Conservation (phyloP, 2,797 vertebrate species). For the Leptodactylus fallax region DNA sequence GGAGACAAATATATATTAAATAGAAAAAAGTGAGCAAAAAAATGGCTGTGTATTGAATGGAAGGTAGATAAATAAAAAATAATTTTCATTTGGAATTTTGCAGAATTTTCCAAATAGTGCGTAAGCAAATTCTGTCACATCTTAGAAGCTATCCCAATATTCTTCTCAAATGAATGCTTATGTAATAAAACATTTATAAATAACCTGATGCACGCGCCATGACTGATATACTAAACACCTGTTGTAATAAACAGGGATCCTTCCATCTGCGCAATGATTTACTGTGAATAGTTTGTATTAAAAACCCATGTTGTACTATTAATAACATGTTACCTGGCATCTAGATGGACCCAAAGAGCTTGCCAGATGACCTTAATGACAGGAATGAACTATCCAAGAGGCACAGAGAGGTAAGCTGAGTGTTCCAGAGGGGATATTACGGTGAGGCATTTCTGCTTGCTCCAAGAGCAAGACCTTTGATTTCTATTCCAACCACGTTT, state of each 20-base stretch:
- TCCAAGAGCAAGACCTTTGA: constrained; percentile 26
- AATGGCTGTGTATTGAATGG: too few species aligned
- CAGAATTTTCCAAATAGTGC: background rate
- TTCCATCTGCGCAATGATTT: constrained; percentile 26
- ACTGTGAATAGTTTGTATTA: constrained; percentile 42
- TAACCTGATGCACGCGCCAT: background rate
- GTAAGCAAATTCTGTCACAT: background rate
- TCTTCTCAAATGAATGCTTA: background rate
- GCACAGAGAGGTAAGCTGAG: constrained; percentile 55
- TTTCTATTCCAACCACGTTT: constrained; percentile 6
- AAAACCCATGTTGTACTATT: constrained; percentile 45
- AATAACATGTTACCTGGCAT: constrained; percentile 60
- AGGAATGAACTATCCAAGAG: constrained; percentile 40
- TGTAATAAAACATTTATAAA: constrained; percentile 8
- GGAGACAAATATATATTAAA: too few species aligned
- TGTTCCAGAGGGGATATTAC: constrained; percentile 33
- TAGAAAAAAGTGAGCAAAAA: too few species aligned
- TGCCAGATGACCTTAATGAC: constrained; percentile 56
- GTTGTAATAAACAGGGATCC: constrained; percentile 45
- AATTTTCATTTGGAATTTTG: too few species aligned
- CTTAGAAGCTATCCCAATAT: background rate
- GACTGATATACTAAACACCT: constrained; percentile 38
- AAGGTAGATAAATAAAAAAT: too few species aligned
- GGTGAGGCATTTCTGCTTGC: background rate
- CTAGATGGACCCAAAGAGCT: constrained; percentile 15